Conservation (phyloP, 2,888 invertebrate species). For the Uloborus plumipes region DNA sequence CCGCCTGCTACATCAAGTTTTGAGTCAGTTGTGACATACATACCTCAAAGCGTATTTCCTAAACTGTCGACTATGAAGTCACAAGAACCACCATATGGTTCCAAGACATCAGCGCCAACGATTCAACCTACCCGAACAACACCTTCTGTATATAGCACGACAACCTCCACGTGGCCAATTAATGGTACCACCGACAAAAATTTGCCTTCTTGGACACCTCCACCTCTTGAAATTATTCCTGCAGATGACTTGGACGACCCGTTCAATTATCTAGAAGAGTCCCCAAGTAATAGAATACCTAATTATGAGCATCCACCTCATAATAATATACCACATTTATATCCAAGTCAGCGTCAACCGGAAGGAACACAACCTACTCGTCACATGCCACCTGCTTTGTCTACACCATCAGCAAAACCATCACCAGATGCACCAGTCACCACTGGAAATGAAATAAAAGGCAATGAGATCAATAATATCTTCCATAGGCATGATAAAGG, state of each 20-base stretch:
- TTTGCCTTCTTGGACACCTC: slow-evolving; percentile 52
- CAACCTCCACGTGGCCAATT: slow-evolving; percentile 21
- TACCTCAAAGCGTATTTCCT: slow-evolving; percentile 27
- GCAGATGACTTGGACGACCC: slow-evolving; percentile 52
- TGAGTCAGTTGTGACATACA: slow-evolving; percentile 38
- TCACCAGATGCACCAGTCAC: slow-evolving; percentile 49
- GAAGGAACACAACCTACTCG: not conserved
- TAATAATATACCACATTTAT: slow-evolving; percentile 35
- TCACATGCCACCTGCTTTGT: slow-evolving; percentile 1
- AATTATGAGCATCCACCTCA: slow-evolving; percentile 52
- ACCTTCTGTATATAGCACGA: slow-evolving; percentile 7
- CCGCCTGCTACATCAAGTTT: slow-evolving; percentile 14
- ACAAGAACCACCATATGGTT: not conserved
- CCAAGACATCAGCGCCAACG: slow-evolving; percentile 2
- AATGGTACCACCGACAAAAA: slow-evolving; percentile 14
- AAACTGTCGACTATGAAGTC: slow-evolving; percentile 13
- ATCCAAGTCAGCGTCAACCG: slow-evolving; percentile 22
- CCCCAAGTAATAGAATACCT: slow-evolving; percentile 51
- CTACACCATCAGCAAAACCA: slow-evolving; percentile 6
- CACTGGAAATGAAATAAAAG: slow-evolving; percentile 25
- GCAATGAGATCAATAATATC: slow-evolving; percentile 22
- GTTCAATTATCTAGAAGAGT: slow-evolving; percentile 45
- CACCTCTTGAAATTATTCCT: slow-evolving; percentile 57
- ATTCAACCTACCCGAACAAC: slow-evolving; percentile 23
- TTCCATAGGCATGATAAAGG: slow-evolving; percentile 45